A percentile compares a stretch with the other conserved stretches of the same genome.
Evolutionary conservation across 2,113 vertebrate genomes (phyloP).

Genomic region (Aleadryas rufinucha): DNA sequence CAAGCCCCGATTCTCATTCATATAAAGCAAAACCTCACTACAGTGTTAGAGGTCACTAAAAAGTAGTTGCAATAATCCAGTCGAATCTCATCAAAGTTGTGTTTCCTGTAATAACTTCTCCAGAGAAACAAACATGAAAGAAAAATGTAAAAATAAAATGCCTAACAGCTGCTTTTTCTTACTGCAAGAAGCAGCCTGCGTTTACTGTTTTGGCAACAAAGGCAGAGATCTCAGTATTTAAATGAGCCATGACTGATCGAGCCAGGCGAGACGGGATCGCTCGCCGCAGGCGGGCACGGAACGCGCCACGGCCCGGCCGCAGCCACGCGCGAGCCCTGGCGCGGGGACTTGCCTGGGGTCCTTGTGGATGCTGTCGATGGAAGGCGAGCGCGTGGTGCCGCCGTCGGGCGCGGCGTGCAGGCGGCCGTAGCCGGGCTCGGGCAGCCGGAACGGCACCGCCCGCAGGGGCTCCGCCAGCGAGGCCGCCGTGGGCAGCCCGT

Average conservation of each 20-base stretch:
- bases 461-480: conserved; percentile 80
- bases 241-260: background rate
- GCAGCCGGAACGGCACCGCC: conserved; percentile 80
- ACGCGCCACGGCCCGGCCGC: fast-evolving
- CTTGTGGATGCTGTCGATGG: conserved; percentile 97
- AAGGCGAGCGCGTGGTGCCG: conserved; percentile 87
- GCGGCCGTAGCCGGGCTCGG: conserved; percentile 76
- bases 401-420: conserved; percentile 68
- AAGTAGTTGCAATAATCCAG: background rate
- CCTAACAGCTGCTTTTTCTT: background rate
- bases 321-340: background rate
- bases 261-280: background rate
- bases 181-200: background rate
- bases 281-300: background rate
- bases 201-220: fast-evolving
- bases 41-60: background rate
- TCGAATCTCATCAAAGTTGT: background rate
- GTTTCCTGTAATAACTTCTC: background rate
- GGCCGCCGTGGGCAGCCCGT: conserved; percentile 80
- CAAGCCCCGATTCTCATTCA: background rate
- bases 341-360: conserved; percentile 85
- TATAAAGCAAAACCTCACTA: background rate
- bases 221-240: background rate
- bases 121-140: background rate
- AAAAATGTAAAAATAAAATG: background rate